These are phyloP conservation scores for Charaxes varanes DNA, from an alignment of 1,140 invertebrate genomes.

Conservation along the genomic window DNA sequence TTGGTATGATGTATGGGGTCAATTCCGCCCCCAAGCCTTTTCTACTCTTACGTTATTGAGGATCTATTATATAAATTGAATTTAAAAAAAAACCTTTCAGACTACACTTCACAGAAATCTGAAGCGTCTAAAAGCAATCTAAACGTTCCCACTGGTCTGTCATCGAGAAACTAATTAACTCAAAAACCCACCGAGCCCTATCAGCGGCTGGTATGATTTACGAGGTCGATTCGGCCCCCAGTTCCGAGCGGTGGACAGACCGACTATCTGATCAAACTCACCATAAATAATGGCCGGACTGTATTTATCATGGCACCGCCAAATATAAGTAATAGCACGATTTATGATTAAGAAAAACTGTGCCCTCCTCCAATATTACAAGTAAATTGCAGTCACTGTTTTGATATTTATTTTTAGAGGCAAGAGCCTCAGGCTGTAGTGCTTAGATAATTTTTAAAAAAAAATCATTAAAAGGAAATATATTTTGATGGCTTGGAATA, in stretches of 20 bases:
- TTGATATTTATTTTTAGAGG: slow-evolving; percentile 2
- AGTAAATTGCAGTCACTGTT: slow-evolving; percentile 3
- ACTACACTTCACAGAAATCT: too few species aligned
- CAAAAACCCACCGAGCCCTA: slow-evolving; percentile 34
- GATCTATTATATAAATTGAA: too few species aligned
- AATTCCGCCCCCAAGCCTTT: too few species aligned
- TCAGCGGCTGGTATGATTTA: slow-evolving; percentile 52
- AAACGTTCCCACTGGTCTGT: slow-evolving; percentile 3
- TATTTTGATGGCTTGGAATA: too few species aligned
- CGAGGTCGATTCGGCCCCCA: slow-evolving; percentile 51
- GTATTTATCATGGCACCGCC: slow-evolving; percentile 55
- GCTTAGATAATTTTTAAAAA: too few species aligned
- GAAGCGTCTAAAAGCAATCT: slow-evolving; percentile 1
- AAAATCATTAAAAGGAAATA: too few species aligned
- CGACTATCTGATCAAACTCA: slow-evolving; percentile 56
- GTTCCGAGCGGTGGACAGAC: slow-evolving; percentile 51
- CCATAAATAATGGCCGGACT: slow-evolving; percentile 58
- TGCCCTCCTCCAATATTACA: slow-evolving; percentile 9
- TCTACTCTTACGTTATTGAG: too few species aligned
- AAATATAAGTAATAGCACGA: slow-evolving; percentile 45
- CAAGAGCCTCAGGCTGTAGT: too few species aligned
- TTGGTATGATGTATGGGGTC: too few species aligned
- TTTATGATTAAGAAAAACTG: slow-evolving; percentile 40
- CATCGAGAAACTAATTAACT: slow-evolving; percentile 29
- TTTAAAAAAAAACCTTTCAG: too few species aligned